Evolutionary conservation across 2,113 vertebrate genomes (phyloP).

Genomic region (Calypte anna): DNA sequence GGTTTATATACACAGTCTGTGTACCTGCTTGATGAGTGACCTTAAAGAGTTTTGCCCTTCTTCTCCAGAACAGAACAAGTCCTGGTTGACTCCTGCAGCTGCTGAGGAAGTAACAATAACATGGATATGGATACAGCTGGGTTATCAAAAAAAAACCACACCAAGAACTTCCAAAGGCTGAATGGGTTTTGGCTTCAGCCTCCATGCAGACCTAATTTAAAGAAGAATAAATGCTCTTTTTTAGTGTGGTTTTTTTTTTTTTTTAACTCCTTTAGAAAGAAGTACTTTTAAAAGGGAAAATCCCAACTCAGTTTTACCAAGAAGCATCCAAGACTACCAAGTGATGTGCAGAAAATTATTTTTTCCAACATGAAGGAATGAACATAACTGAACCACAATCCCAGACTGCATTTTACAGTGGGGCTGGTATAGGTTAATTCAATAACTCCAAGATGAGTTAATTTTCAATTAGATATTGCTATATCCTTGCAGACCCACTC

Average conservation of each 20-base stretch:
- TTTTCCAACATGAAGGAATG: background rate
- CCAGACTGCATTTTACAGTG: background rate
- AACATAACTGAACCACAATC: background rate
- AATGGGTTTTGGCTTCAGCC: background rate
- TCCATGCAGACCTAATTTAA: background rate
- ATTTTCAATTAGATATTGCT: background rate
- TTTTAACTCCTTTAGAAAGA: background rate
- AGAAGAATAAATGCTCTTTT: background rate
- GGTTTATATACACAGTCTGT: background rate
- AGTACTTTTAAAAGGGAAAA: conserved; percentile 22
- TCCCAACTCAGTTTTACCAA: background rate
- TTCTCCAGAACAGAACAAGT: background rate
- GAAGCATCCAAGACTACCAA: background rate
- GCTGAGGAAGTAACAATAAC: background rate
- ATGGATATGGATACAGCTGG: background rate
- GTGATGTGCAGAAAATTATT: background rate
- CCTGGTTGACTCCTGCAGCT: background rate
- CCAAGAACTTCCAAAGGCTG: background rate
- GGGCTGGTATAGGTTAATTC: background rate
- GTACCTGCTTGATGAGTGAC: background rate
- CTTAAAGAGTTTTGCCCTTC: background rate
- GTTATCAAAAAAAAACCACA: background rate
- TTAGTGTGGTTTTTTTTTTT: background rate
- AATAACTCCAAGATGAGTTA: background rate
- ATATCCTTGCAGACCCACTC: background rate